phyloP scores from a whole-genome alignment of 1,140 invertebrate species.

The Drosophila kurseongensis region DNA sequence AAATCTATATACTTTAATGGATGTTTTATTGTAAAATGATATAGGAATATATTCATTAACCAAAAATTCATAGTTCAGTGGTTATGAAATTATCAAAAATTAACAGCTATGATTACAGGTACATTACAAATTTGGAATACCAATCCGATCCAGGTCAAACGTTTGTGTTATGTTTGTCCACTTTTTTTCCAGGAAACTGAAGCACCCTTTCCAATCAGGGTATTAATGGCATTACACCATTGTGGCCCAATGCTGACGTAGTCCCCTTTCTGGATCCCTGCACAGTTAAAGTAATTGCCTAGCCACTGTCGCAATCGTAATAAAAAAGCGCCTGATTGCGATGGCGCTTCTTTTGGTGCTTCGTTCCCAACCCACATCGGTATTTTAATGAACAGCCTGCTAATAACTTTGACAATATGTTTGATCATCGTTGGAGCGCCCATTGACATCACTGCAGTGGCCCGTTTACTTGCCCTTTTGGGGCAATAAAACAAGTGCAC shows the following conservation, averaged over 20 bases:
- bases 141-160: no score
- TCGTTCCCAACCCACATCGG: slow-evolving; percentile 1
- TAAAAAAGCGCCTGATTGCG: slow-evolving; percentile 53
- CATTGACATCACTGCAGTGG: slow-evolving; percentile 60
- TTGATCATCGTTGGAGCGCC: slow-evolving; percentile 34
- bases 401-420: slow-evolving; percentile 57
- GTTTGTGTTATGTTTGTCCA: background rate
- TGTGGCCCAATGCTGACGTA: slow-evolving; percentile 38
- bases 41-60: no score
- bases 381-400: slow-evolving; percentile 44
- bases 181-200: background rate
- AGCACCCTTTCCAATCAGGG: background rate
- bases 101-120: no score
- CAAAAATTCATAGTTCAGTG: no score
- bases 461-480: slow-evolving; percentile 5
- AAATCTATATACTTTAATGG: no score
- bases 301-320: slow-evolving; percentile 43
- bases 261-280: slow-evolving; percentile 21
- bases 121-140: background rate
- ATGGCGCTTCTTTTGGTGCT: slow-evolving; percentile 15
- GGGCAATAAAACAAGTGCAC: slow-evolving; percentile 21
- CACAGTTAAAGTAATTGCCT: slow-evolving; percentile 75
- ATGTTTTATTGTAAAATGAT: no score
- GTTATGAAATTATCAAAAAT: no score
- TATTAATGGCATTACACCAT: slow-evolving; percentile 12